Conservation (phyloP, 2,888 invertebrate species). For the Bellardia pandia region DNA sequence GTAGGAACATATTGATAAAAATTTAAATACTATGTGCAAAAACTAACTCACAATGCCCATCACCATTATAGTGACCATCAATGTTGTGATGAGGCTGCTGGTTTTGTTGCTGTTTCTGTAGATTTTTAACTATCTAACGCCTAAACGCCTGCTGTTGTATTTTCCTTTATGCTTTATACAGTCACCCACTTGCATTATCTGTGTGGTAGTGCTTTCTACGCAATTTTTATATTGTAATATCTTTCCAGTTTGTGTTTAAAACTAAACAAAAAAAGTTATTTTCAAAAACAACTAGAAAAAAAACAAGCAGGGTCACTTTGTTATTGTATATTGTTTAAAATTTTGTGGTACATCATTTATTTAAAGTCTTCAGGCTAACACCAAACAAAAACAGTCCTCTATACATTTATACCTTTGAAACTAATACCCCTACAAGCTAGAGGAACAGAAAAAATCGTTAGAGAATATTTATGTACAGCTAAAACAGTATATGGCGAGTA, state of each 20-base stretch:
- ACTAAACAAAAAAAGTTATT: constrained; percentile 5
- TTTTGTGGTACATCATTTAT: constrained; percentile 65
- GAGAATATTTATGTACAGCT: constrained; percentile 47
- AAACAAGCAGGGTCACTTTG: constrained; percentile 49
- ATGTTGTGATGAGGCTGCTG: constrained; percentile 3
- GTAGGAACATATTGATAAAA: neutral
- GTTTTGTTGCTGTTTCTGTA: constrained; percentile 23
- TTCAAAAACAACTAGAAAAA: constrained; percentile 3
- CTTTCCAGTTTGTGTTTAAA: constrained; percentile 42
- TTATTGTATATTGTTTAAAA: constrained; percentile 66
- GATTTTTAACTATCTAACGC: constrained; percentile 64
- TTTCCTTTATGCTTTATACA: neutral
- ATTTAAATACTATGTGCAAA: neutral
- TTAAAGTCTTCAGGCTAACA: constrained; percentile 58
- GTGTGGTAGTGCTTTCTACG: constrained; percentile 15
- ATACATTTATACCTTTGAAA: constrained; percentile 32
- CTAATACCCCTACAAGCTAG: constrained; percentile 35
- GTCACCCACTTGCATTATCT: constrained; percentile 10
- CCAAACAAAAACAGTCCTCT: constrained; percentile 7
- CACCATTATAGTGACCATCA: constrained; percentile 44
- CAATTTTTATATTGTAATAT: constrained; percentile 48
- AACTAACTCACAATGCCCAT: constrained; percentile 40
- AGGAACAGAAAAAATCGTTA: constrained; percentile 6
- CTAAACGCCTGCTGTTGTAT: constrained; percentile 47
- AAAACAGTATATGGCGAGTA: constrained; percentile 49